Base-by-base conservation (phyloP, 1,140 invertebrate species). In the Drosophila mayri region DNA sequence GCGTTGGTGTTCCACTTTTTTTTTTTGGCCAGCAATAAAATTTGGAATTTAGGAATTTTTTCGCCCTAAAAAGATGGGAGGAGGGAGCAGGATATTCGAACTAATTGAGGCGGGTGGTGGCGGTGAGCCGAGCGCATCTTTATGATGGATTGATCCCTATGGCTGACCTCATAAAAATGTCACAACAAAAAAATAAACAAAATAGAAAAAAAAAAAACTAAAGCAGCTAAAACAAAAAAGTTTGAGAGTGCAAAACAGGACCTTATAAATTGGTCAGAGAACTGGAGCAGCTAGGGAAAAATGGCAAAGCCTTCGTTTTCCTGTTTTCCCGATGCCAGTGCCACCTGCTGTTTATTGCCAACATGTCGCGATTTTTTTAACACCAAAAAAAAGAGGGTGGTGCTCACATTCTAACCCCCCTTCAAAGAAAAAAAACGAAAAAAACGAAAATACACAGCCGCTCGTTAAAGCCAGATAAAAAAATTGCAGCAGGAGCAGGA, bases 291-390 rank as follows among this genome's bases (percentile, higher is more conserved):
- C 25, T 5, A 28, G 46, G 16, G 30, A 32, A 63, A 49, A 44
- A 44, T 32, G 30, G n/a, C 35, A 30, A 38, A 50, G n/a, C 35
- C 30, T 59, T 40, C 38, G 38, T 67, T 38, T 43, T 73, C 38
- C 54, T 63, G 28, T 28, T 66, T 43, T 25, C 28, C 30, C 55
- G 57, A 67, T 71, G 77, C 68, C 78, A 73, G 65, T 49, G 72
- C 80, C 85, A 90, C 85, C 85, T 90, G 84, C 85, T 84, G 85
- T 88, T 88, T 88, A 88, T 88, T 90, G 85, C 64, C 84, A 88
- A 88, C 81, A 77, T 88, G 84, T 88, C 77, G 79, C 83, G 79
- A 87, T 87, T 44, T 44, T 83, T 87, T 22, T 16, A 62, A 59
- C 71, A 65, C 32, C 44, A 37, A 44, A 63, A 41, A 63, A 63